A percentile compares a stretch with the other conserved stretches of the same genome.
These are phyloP conservation scores for Brachionus rubens DNA, from an alignment of 1,140 invertebrate species.

Conservation along the genomic window DNA sequence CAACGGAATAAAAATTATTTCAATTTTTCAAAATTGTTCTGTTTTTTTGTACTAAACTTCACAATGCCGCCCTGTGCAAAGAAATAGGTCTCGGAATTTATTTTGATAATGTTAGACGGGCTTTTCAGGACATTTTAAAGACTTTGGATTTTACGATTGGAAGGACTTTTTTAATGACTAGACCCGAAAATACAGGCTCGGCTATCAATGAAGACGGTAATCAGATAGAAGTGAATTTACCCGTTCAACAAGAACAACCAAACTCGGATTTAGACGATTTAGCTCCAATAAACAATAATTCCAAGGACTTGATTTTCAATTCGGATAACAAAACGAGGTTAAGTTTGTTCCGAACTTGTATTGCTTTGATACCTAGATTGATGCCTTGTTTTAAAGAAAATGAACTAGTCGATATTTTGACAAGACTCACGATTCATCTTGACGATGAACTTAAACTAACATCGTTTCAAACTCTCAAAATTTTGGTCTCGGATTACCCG, in stretches of 20 bases:
- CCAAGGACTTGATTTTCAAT: slow-evolving; percentile 51
- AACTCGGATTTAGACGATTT: neutral
- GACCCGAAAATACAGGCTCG: slow-evolving; percentile 13
- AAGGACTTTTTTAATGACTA: slow-evolving; percentile 84
- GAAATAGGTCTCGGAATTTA: slow-evolving; percentile 96
- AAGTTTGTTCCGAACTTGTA: slow-evolving; percentile 93
- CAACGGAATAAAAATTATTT: too few relatives aligned
- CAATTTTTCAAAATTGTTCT: too few relatives aligned
- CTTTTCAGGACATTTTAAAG: slow-evolving; percentile 90
- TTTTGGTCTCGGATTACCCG: slow-evolving; percentile 87
- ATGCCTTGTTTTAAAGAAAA: slow-evolving; percentile 90
- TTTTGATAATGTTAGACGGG: slow-evolving; percentile 87
- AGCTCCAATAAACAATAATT: slow-evolving; percentile 67
- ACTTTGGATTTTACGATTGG: slow-evolving; percentile 95
- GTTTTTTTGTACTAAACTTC: too few relatives aligned
- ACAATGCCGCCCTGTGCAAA: too few relatives aligned
- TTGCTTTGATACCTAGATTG: slow-evolving; percentile 91
- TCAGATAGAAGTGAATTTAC: neutral
- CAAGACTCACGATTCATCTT: slow-evolving; percentile 77
- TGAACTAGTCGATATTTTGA: slow-evolving; percentile 87
- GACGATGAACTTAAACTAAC: slow-evolving; percentile 68
- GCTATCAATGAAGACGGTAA: neutral
- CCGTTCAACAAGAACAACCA: neutral
- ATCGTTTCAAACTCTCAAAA: slow-evolving; percentile 92
- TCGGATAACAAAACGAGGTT: slow-evolving; percentile 96